Base-by-base conservation (phyloP, 2,888 invertebrate species). In the Priocnemis perturbator region DNA sequence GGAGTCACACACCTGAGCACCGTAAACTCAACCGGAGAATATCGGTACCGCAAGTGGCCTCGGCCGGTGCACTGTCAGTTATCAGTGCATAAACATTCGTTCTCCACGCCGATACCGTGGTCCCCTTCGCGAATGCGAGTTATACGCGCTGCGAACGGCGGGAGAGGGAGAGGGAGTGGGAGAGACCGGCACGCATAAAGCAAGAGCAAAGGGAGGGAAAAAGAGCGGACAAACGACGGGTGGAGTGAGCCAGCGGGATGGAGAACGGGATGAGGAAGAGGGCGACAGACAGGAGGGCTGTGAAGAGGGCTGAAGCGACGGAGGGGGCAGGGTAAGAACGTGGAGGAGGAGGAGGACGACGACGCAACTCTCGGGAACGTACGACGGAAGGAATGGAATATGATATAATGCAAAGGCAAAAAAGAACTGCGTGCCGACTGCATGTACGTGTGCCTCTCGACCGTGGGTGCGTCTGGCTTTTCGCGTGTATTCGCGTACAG, bases 1-100 rank as follows among this genome's bases (percentile, higher is more conserved):
- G 37, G 37, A 37, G 37, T 37, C 37, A 37, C 11, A 37, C 37
- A 37, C 37, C 11, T 37, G 37, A 37, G 37, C 7, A 11, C 37
- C 37, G 37, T 37, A 37, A 37, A 37, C 37, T 37, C 37, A 9
- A 37, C 37, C 7, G 37, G 37, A 37, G 37, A 37, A 11, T 37
- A 37, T 37, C 37, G 37, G 37, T 37, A 37, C 37, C 37, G 37
- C 37, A 19, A 50, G 50, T 19, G 50, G 50, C 50, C 58, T 60
- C 47, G 74, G 69, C 75, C 70, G 60, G 73, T 68, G 72, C 74
- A 73, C 81, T 78, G 79, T 84, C 83, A 81, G 80, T 83, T 84
- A 84, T 84, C 85, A 79, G 81, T 81, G 80, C 77, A 83, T 81
- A 82, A 83, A 84, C 83, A 84, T 83, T 77, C 82, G 80, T 81